Percentiles rank a stretch among this genome's conserved stretches.
These are phyloP conservation scores for Dendropsophus ebraccatus DNA, from an alignment of 2,113 vertebrate species.

Conservation along the genomic window DNA sequence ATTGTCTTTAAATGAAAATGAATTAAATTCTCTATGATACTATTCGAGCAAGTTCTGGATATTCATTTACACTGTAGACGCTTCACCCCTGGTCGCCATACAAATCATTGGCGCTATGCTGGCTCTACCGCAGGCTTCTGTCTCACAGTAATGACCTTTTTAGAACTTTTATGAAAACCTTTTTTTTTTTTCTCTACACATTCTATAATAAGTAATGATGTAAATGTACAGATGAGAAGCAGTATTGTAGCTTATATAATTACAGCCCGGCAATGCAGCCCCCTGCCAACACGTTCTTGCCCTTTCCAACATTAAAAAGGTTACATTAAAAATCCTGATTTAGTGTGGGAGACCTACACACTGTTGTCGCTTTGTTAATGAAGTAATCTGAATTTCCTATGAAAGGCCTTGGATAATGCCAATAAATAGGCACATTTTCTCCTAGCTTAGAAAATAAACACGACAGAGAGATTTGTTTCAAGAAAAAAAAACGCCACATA, in stretches of 20 bases:
- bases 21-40: no score
- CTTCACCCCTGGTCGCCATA: not conserved
- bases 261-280: not conserved
- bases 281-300: constrained; percentile 5
- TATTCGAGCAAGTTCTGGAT: no score
- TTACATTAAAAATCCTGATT: constrained; percentile 25
- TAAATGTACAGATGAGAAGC: not conserved
- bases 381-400: constrained; percentile 20
- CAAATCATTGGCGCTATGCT: no score
- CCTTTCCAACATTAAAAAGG: constrained; percentile 22
- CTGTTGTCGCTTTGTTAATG: constrained; percentile 2
- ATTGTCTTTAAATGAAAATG: no score
- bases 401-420: constrained; percentile 15
- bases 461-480: constrained; percentile 1
- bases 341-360: constrained; percentile 3
- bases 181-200: not conserved
- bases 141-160: no score
- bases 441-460: constrained; percentile 8
- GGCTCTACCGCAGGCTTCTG: no score
- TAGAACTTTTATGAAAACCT: no score
- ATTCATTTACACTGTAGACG: not conserved
- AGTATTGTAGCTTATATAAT: not conserved
- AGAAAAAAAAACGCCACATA: not conserved
- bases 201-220: not conserved
- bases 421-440: constrained; percentile 41